Percentiles rank a stretch among this genome's conserved stretches.
Conservation (phyloP, 2,888 invertebrate species). For the Digitonthophagus gazella region DNA sequence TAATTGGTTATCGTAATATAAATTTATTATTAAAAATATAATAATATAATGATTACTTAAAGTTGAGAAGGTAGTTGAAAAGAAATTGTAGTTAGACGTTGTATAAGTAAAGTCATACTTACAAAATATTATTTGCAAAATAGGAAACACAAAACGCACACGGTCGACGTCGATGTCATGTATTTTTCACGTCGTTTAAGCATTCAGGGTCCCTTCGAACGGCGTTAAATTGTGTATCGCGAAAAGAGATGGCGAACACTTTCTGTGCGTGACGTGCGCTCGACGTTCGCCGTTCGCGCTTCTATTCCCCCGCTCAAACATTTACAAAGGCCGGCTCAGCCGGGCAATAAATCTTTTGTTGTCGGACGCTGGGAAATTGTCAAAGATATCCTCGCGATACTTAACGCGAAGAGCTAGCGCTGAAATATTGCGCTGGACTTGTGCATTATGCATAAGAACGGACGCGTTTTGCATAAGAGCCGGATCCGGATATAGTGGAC, state of each 20-base stretch:
- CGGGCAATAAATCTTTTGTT: constrained; percentile 15
- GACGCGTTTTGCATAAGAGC: constrained; percentile 10
- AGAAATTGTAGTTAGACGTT: too few species aligned
- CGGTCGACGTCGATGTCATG: not conserved
- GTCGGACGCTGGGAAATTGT: constrained; percentile 15
- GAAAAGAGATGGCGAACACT: not conserved
- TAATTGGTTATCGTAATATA: too few species aligned
- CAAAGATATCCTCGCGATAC: constrained; percentile 9
- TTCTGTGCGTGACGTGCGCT: not conserved
- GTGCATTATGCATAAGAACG: constrained; percentile 12
- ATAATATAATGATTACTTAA: too few species aligned
- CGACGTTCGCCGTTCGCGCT: not conserved
- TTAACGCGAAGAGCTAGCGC: not conserved
- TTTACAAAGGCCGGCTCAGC: constrained; percentile 14
- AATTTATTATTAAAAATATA: too few species aligned
- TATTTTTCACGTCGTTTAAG: not conserved
- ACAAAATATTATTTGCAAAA: not conserved
- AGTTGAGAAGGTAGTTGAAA: too few species aligned
- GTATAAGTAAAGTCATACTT: not conserved
- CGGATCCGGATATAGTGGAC: not conserved
- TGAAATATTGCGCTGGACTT: constrained; percentile 3
- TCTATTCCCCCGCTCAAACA: constrained; percentile 6
- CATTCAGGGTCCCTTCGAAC: not conserved
- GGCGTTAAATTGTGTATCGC: constrained; percentile 12
- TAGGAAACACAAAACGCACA: not conserved